Conservation (phyloP, 2,797 vertebrate species). For the Pelodytes ibericus region DNA sequence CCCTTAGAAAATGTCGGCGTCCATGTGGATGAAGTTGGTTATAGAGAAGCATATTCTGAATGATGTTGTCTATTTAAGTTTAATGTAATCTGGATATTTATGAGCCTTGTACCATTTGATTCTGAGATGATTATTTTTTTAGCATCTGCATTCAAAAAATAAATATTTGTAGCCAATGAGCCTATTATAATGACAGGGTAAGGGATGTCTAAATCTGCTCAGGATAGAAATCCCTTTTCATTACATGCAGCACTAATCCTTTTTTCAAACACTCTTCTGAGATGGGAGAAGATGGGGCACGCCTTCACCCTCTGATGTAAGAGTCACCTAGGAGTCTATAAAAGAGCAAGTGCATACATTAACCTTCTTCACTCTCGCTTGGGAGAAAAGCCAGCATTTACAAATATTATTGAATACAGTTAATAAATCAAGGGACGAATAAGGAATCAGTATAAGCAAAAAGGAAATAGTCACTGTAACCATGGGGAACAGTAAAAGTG, state of each 20-base stretch:
- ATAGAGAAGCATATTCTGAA: too few species aligned
- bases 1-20: too few species aligned
- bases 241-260: constrained; percentile 33
- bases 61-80: too few species aligned
- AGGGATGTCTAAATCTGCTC: constrained; percentile 37
- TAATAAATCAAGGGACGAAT: background rate
- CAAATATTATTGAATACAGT: background rate
- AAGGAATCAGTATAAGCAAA: background rate
- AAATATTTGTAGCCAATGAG: too few species aligned
- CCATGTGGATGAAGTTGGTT: too few species aligned
- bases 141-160: too few species aligned
- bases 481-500: constrained; percentile 91
- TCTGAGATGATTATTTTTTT: too few species aligned
- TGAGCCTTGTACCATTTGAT: too few species aligned
- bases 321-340: constrained; percentile 37
- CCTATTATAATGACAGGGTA: too few species aligned
- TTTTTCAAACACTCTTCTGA: constrained; percentile 20
- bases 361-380: constrained; percentile 18
- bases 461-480: background rate
- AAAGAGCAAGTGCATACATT: constrained; percentile 4
- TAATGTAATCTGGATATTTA: too few species aligned
- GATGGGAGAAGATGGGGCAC: constrained; percentile 32
- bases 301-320: constrained; percentile 26
- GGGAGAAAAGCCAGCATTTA: constrained; percentile 2
- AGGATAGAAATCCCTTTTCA: constrained; percentile 36